Percentiles rank a stretch among this genome's conserved stretches.
Conservation (phyloP, 2,113 vertebrate species). For the Onychostoma macrolepis region DNA sequence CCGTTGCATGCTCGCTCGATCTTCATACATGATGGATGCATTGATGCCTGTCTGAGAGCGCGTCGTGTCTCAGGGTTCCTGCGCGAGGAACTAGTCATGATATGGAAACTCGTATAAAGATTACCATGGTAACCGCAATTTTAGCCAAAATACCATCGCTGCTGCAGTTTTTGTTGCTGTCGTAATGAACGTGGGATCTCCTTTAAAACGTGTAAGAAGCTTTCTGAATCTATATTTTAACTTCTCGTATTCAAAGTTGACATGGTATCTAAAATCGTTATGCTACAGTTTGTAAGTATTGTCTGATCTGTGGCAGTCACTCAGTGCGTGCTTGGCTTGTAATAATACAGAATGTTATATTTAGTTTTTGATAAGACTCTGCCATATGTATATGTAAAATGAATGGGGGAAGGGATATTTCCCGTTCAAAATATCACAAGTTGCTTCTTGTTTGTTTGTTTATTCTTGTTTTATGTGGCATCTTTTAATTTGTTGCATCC, state of each 20-base stretch:
- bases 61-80: conserved; percentile 27
- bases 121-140: neutral
- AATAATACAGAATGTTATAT: no score
- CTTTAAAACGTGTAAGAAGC: neutral
- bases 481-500: no score
- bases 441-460: no score
- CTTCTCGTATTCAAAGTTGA: neutral
- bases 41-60: conserved; percentile 3
- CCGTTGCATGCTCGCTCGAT: neutral
- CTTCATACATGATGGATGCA: conserved; percentile 44
- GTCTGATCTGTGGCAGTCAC: neutral
- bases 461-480: no score
- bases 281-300: neutral
- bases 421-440: no score
- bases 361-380: no score
- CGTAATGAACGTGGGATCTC: neutral
- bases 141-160: neutral
- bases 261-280: neutral
- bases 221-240: neutral
- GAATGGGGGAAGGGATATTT: no score
- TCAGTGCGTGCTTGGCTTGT: neutral
- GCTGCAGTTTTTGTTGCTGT: neutral
- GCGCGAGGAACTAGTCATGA: neutral
- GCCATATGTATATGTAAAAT: no score
- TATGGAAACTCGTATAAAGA: neutral